Base-by-base conservation (phyloP, 37 sponge, comb jelly and placozoan genomes). In the Amphimedon queenslandica region DNA sequence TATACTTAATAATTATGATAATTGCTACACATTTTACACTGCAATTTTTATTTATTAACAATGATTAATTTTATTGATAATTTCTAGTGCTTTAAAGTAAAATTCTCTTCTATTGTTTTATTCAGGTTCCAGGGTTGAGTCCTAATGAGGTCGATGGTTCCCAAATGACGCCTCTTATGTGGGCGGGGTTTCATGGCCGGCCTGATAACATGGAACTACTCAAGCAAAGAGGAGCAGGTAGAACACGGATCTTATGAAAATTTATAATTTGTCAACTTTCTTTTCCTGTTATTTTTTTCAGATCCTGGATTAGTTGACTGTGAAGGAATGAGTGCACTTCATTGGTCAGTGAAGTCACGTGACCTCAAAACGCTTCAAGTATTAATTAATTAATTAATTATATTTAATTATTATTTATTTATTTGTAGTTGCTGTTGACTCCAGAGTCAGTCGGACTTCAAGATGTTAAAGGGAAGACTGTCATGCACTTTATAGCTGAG, bases 141-240 rank as follows among this genome's bases (percentile, higher is more conserved):
- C 70, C 71, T 8, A 70, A 92, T 64, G 79, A 72, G 25, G 41
- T 70, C 27, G 93, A 92, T 35, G 43, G 64, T n/a, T 70, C 78
- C 0, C 66, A 75, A 24, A 92, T 92, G 93, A 88, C 88, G 2
- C 85, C 93, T 61, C 73, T 92, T 43, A 92, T 92, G 93, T 92
- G 93, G 93, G 85, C 93, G 28, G 89, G 89, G 37, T 92, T 73
- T 75, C 81, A 84, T 53, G 70, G 76, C 33, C 68, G 69, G 24
- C 76, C 88, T 38, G 67, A 87, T 0, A 63, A 84, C 70, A 51
- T 92, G 37, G 25, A 73, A 40, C 21, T 64, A 40, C 38, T 92
- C 64, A 53, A 55, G 37, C 73, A 84, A 40, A 74, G 40, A 35
- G 89, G 88, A 42, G 88, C 85, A 38, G 77, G 76, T 79, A 40